Evolutionary conservation across 2,113 vertebrate genomes (phyloP).

Genomic region (Lepus europaeus): DNA sequence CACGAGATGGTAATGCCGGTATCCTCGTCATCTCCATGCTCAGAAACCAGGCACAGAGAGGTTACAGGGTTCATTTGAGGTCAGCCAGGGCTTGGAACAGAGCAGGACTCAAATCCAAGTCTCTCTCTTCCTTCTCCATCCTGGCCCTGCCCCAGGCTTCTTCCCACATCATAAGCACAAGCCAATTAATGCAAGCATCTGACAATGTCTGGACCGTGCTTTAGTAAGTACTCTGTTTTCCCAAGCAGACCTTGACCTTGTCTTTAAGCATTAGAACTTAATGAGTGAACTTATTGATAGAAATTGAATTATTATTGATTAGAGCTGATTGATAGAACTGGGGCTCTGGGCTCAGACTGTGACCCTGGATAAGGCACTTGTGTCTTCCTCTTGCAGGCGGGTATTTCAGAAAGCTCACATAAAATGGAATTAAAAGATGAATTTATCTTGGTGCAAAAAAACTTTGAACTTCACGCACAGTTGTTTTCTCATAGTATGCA

Average conservation of each 20-base stretch:
- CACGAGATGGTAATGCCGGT: neutral
- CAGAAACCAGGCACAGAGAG: neutral
- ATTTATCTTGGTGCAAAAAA: no score
- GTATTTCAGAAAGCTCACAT: no score
- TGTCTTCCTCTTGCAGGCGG: neutral
- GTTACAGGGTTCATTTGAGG: neutral
- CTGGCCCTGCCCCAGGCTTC: neutral
- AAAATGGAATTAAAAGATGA: no score
- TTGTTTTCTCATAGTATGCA: no score
- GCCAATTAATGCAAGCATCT: neutral
- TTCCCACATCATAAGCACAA: neutral
- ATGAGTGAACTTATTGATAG: neutral
- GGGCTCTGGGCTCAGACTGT: neutral
- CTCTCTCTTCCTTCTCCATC: neutral
- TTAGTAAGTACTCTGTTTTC: neutral
- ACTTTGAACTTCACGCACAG: no score
- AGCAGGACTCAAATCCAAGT: neutral
- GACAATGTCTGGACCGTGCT: neutral
- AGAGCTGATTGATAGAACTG: neutral
- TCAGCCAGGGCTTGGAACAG: neutral
- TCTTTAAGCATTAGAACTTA: neutral
- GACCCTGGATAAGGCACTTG: neutral
- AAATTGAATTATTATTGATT: no score
- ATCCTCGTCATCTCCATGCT: neutral
- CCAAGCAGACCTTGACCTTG: neutral